phyloP scores from a whole-genome alignment of 2,797 vertebrate genomes.

The Sebastes ruberrimus region DNA sequence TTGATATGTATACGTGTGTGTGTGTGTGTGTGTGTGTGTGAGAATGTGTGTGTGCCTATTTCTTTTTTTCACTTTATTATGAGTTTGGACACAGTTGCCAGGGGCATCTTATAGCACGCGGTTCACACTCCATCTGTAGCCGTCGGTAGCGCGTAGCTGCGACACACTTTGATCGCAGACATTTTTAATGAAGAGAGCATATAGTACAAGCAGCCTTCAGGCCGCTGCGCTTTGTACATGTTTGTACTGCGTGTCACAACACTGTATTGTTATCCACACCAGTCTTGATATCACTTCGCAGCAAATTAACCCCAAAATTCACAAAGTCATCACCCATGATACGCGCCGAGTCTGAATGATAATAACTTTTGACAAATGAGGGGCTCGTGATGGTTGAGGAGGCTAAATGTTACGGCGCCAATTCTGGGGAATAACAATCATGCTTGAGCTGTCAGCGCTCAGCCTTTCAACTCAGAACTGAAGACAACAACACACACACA shows the following conservation, averaged over 20 bases:
- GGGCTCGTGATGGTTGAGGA: background rate
- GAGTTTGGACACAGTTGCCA: slow-evolving; percentile 49
- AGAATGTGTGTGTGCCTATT: background rate
- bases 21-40: background rate
- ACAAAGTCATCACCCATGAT: background rate
- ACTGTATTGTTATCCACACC: background rate
- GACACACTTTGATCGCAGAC: slow-evolving; percentile 54
- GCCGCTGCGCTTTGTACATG: background rate
- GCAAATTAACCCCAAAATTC: slow-evolving; percentile 30
- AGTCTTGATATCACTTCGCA: background rate
- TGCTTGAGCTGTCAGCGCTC: slow-evolving; percentile 27
- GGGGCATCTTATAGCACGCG: background rate
- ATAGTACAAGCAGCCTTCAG: slow-evolving; percentile 11
- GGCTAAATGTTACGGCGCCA: slow-evolving; percentile 11
- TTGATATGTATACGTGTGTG: background rate
- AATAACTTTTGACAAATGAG: slow-evolving; percentile 39
- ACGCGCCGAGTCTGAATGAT: background rate
- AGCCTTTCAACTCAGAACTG: slow-evolving; percentile 40
- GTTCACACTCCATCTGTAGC: slow-evolving; percentile 44
- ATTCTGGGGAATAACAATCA: slow-evolving; percentile 51
- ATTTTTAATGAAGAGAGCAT: slow-evolving; percentile 47
- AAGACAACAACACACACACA: slow-evolving; percentile 5
- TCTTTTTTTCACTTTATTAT: slow-evolving; percentile 35
- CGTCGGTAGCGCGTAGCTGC: slow-evolving; percentile 33
- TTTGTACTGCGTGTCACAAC: slow-evolving; percentile 22